These are phyloP conservation scores for Gonatopus flavifemur DNA, from an alignment of 1,140 invertebrate species.

Conservation along the genomic window DNA sequence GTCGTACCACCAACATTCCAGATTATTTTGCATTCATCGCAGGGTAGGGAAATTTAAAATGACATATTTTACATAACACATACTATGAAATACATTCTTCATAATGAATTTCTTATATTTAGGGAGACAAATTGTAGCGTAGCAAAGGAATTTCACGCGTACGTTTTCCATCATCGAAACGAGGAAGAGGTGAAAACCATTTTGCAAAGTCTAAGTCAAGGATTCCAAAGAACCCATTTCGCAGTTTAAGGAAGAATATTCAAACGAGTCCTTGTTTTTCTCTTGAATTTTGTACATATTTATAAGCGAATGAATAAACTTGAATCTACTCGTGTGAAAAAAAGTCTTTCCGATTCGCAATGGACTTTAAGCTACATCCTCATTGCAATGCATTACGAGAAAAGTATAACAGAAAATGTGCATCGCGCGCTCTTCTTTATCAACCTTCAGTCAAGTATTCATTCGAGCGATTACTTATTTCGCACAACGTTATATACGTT, in stretches of 20 bases:
- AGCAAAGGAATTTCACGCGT: slow-evolving; percentile 61
- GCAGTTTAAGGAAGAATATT: slow-evolving; percentile 52
- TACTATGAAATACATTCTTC: slow-evolving; percentile 1
- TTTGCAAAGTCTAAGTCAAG: slow-evolving; percentile 53
- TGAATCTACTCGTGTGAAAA: too few species aligned
- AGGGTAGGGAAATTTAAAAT: slow-evolving; percentile 53
- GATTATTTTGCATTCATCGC: slow-evolving; percentile 67
- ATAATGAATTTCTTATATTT: slow-evolving; percentile 36
- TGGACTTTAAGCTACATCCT: too few species aligned
- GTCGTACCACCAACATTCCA: slow-evolving; percentile 58
- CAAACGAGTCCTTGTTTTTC: too few species aligned
- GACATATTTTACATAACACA: slow-evolving; percentile 2
- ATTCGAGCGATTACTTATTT: too few species aligned
- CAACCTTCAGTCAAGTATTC: too few species aligned
- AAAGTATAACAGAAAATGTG: too few species aligned
- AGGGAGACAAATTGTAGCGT: slow-evolving; percentile 64
- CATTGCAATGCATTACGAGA: too few species aligned
- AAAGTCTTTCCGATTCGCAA: too few species aligned
- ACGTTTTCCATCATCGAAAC: slow-evolving; percentile 59
- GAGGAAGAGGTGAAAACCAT: slow-evolving; percentile 57
- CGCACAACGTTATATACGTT: too few species aligned
- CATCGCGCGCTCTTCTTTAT: too few species aligned
- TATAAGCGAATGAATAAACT: too few species aligned
- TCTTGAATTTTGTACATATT: too few species aligned
- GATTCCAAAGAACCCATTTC: slow-evolving; percentile 53